phyloP scores from a whole-genome alignment of 2,888 invertebrate species.

The Volucella zonaria region DNA sequence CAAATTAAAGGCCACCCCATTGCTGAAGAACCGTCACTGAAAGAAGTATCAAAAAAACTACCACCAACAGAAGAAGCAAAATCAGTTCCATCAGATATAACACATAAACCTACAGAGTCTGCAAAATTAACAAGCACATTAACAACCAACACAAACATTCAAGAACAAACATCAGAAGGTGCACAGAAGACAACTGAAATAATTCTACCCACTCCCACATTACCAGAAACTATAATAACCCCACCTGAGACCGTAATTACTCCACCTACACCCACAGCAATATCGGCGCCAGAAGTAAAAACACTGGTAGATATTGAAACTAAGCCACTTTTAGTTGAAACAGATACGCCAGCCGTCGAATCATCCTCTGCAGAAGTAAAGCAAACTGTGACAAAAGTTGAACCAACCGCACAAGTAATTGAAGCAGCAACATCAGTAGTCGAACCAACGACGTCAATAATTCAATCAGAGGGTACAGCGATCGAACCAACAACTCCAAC shows the following conservation, averaged over 20 bases:
- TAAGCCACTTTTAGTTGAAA: neutral
- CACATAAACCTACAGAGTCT: neutral
- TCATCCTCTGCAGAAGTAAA: too few species aligned
- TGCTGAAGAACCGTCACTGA: neutral
- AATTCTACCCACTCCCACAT: neutral
- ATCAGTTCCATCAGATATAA: neutral
- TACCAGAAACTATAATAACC: constrained; percentile 34
- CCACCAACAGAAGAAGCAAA: neutral
- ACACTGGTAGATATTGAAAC: constrained; percentile 1
- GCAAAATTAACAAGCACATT: constrained; percentile 4
- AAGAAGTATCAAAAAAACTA: too few species aligned
- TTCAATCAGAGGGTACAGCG: too few species aligned
- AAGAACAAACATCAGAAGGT: neutral
- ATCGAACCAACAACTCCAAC: too few species aligned
- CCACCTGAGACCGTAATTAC: constrained; percentile 54
- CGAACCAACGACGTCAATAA: too few species aligned
- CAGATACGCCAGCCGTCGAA: too few species aligned
- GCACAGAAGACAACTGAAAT: neutral
- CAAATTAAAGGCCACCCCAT: constrained; percentile 11
- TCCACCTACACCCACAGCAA: constrained; percentile 59
- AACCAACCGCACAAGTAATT: too few species aligned
- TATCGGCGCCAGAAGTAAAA: constrained; percentile 31
- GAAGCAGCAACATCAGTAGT: too few species aligned
- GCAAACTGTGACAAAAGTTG: too few species aligned
- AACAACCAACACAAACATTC: constrained; percentile 12